A percentile compares a stretch with the other conserved stretches of the same genome.
Conservation (phyloP, 2,888 invertebrate genomes). For the Barypeithes pellucidus region DNA sequence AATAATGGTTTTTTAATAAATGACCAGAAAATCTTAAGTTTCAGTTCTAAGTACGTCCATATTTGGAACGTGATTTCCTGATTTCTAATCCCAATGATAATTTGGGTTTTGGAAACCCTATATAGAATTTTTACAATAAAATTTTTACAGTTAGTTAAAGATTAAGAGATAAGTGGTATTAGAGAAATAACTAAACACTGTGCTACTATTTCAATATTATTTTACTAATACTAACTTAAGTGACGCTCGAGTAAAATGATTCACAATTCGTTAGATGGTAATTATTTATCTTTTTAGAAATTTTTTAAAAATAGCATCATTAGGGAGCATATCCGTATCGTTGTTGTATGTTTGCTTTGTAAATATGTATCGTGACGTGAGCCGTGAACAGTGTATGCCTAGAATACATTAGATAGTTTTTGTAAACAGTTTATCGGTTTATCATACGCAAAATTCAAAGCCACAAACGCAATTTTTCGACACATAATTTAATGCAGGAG, state of each 20-base stretch:
- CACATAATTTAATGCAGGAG: too few species aligned
- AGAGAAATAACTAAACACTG: neutral
- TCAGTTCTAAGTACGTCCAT: too few species aligned
- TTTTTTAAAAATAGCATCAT: neutral
- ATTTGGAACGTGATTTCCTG: too few species aligned
- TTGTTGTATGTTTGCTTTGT: neutral
- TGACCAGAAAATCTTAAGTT: too few species aligned
- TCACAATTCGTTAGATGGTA: neutral
- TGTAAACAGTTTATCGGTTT: too few species aligned
- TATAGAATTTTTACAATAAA: neutral
- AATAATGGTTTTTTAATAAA: too few species aligned
- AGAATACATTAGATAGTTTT: too few species aligned
- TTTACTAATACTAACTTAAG: too few species aligned
- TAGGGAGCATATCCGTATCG: neutral
- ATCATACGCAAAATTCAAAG: too few species aligned
- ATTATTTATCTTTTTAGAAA: neutral
- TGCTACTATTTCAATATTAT: neutral
- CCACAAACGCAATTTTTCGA: too few species aligned
- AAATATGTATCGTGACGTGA: neutral
- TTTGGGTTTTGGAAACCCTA: neutral
- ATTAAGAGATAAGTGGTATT: neutral
- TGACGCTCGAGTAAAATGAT: neutral
- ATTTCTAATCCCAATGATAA: too few species aligned
- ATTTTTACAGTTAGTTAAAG: neutral
- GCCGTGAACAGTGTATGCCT: neutral